These are phyloP conservation scores for Dasysyrphus tricinctus DNA, from an alignment of 2,888 invertebrate species.

Conservation along the genomic window DNA sequence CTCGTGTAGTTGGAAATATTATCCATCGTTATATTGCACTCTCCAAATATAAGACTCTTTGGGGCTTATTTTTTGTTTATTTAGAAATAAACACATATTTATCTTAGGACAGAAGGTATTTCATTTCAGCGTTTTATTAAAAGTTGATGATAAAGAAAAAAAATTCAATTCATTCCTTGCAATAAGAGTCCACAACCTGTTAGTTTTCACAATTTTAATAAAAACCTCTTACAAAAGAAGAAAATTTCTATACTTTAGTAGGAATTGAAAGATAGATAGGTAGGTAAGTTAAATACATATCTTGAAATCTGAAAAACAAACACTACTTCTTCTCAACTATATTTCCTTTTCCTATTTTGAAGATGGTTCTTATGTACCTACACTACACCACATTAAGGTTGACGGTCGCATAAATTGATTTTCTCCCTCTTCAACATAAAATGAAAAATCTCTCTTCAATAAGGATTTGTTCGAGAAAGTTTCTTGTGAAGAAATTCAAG, in stretches of 20 bases:
- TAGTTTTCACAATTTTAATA: background rate
- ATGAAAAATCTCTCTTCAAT: background rate
- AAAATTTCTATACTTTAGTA: background rate
- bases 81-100: too few relatives aligned
- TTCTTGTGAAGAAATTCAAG: background rate
- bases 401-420: background rate
- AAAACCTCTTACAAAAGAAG: background rate
- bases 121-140: too few relatives aligned
- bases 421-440: background rate
- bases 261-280: background rate
- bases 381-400: background rate
- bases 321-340: background rate
- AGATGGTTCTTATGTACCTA: background rate
- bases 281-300: background rate
- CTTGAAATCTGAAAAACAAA: conserved; percentile 1
- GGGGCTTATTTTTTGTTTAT: too few relatives aligned
- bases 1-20: too few relatives aligned
- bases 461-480: conserved; percentile 6
- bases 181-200: background rate
- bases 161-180: background rate
- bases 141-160: too few relatives aligned
- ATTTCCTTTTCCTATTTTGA: conserved; percentile 12
- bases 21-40: too few relatives aligned
- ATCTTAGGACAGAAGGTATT: too few relatives aligned
- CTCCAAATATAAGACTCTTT: too few relatives aligned